Evolutionary conservation across 2,113 vertebrate species (phyloP).

Genomic region (Trichechus manatus): DNA sequence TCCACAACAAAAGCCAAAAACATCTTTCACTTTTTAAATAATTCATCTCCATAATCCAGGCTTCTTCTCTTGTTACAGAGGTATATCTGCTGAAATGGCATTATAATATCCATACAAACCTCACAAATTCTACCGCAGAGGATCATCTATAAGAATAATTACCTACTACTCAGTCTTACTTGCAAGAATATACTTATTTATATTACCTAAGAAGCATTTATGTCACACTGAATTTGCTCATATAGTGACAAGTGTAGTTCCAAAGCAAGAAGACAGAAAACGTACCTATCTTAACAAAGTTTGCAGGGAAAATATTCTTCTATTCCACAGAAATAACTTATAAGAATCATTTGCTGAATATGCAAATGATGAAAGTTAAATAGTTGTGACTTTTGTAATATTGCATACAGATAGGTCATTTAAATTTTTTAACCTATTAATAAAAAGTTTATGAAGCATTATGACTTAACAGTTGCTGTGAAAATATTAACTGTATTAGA

Average conservation of each 20-base stretch:
- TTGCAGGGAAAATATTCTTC: slow-evolving; percentile 19
- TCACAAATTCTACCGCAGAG: slow-evolving; percentile 12
- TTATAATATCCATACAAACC: not conserved
- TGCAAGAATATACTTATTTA: slow-evolving; percentile 52
- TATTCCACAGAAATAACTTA: slow-evolving; percentile 17
- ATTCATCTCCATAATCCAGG: not conserved
- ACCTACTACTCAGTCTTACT: not conserved
- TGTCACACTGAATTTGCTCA: slow-evolving; percentile 45
- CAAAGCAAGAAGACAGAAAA: slow-evolving; percentile 52
- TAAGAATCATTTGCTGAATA: slow-evolving; percentile 19
- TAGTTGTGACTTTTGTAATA: not conserved
- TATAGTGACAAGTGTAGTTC: slow-evolving; percentile 47
- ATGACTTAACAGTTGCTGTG: not conserved
- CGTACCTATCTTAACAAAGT: slow-evolving; percentile 35
- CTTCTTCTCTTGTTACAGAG: not conserved
- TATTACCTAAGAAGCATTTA: slow-evolving; percentile 8
- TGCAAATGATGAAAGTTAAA: slow-evolving; percentile 48
- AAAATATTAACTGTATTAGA: slow-evolving; percentile 28
- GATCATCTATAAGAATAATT: slow-evolving; percentile 24
- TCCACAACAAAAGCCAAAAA: not conserved
- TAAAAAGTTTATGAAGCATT: slow-evolving; percentile 16
- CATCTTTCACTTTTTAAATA: not conserved
- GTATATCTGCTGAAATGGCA: not conserved
- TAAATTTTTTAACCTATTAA: slow-evolving; percentile 12
- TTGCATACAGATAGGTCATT: not conserved